A percentile compares a stretch with the other conserved stretches of the same genome.
Conservation (phyloP, 2,888 invertebrate species). For the Ochropleura plecta region DNA sequence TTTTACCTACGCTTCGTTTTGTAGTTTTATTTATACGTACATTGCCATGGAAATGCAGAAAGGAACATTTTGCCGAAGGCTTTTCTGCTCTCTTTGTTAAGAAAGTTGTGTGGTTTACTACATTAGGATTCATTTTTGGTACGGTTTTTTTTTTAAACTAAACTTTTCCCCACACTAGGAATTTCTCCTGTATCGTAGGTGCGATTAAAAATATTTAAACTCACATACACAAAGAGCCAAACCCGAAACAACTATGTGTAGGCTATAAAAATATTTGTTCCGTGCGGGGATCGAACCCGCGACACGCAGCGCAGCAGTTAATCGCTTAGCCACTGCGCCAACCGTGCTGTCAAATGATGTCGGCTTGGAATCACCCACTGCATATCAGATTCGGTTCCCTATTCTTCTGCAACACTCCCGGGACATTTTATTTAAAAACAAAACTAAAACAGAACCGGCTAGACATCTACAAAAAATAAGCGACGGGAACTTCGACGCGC, state of each 20-base stretch:
- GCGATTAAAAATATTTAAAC: too few species aligned
- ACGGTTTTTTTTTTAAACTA: too few species aligned
- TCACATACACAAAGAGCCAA: too few species aligned
- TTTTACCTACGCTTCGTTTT: background rate
- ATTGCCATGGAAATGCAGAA: background rate
- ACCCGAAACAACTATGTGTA: too few species aligned
- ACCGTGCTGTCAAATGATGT: too few species aligned
- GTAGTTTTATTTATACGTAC: constrained; percentile 11
- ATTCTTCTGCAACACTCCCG: background rate
- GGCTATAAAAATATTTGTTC: too few species aligned
- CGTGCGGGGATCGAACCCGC: too few species aligned
- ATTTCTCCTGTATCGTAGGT: too few species aligned
- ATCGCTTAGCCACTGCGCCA: too few species aligned
- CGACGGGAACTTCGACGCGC: background rate
- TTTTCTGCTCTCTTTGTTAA: background rate
- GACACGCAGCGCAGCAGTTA: too few species aligned
- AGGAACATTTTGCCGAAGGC: background rate
- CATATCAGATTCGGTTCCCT: accelerated
- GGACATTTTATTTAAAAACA: background rate
- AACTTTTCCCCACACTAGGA: too few species aligned
- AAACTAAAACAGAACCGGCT: background rate
- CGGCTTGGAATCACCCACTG: background rate
- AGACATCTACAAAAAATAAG: background rate
- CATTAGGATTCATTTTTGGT: background rate
- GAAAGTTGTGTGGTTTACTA: background rate